Conservation (phyloP, 2,888 invertebrate genomes). For the Neria commutata region DNA sequence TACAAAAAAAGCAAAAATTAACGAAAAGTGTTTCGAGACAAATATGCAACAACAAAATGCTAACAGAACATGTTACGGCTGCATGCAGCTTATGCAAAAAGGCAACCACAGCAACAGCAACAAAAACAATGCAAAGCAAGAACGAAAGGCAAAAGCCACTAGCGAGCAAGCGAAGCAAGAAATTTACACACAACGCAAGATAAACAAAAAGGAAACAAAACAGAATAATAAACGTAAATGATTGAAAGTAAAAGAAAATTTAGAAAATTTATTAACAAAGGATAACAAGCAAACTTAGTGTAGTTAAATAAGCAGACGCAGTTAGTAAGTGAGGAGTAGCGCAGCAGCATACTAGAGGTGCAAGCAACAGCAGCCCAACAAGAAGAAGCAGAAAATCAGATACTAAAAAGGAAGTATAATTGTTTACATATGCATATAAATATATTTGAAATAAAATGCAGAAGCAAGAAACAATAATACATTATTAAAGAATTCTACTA, state of each 20-base stretch:
- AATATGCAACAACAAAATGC: slow-evolving; percentile 9
- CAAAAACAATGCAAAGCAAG: slow-evolving; percentile 17
- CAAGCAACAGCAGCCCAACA: too few relatives aligned
- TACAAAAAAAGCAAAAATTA: slow-evolving; percentile 20
- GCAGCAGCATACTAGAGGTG: too few relatives aligned
- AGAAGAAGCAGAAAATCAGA: background rate
- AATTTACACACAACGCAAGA: too few relatives aligned
- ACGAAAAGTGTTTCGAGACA: slow-evolving; percentile 5
- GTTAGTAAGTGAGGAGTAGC: too few relatives aligned
- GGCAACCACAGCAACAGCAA: slow-evolving; percentile 14
- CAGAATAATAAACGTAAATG: slow-evolving; percentile 34
- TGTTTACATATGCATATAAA: slow-evolving; percentile 22
- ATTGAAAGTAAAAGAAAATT: slow-evolving; percentile 25
- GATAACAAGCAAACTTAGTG: slow-evolving; percentile 26
- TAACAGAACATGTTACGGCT: slow-evolving; percentile 33
- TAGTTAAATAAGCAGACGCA: slow-evolving; percentile 5
- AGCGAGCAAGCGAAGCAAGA: slow-evolving; percentile 39
- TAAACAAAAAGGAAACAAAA: slow-evolving; percentile 30
- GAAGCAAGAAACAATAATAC: background rate
- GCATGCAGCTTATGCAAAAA: slow-evolving; percentile 42
- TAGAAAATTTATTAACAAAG: slow-evolving; percentile 36
- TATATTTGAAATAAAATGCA: slow-evolving; percentile 8
- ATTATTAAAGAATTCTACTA: slow-evolving; percentile 19
- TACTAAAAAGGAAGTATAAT: slow-evolving; percentile 29
- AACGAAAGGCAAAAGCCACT: slow-evolving; percentile 31